Base-by-base conservation (phyloP, 2,113 vertebrate species). In the Narcine bancroftii region DNA sequence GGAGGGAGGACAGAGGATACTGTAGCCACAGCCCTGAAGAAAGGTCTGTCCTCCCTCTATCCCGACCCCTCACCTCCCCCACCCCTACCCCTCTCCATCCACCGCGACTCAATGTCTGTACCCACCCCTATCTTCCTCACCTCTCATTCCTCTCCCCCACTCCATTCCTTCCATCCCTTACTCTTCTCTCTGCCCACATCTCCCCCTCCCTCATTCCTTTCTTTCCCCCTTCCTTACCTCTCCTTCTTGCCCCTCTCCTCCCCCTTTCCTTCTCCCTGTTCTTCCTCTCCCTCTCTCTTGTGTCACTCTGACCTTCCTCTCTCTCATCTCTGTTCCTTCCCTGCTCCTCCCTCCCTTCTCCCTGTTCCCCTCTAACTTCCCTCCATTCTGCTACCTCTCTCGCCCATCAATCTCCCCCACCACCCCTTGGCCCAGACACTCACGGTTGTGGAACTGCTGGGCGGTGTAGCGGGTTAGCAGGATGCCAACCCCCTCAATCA, bases 401-500 rank as follows among this genome's bases (percentile, higher is more conserved):
- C 2, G 24, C 71, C 29, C 71, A 2, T 33, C 26, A 1, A 26
- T 33, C 69, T 7, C 69, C 71, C 9, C 71, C 2, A 24, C 71
- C 2, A 24, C 26, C 29, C 71, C 3, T 29, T 72, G 56, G 56
- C 75, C 47, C 9, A 11, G 66, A 72, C 19, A 95, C 97, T 98
- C 93, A 98, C 97, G 94, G 92, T 97, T 98, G 93, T 97, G 97
- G 94, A 97, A 98, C 93, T 98, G 98, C 93, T 96, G 96, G 6
- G 97, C 96, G 1, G 97, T 98, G 93, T 97, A 98, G 94, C 97
- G 96, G 71, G 97, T 98, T 13, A 98, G 95, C 13, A 98, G 96
- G 93, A 98, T 98, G 33, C 97, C 97, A 29, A 97, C 95, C 0
- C 97, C 97, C 92, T 98, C 98, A 4, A 98, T 98, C 60, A 98